phyloP scores from a whole-genome alignment of 2,888 invertebrate species.

The Gisinianus flammeolus region DNA sequence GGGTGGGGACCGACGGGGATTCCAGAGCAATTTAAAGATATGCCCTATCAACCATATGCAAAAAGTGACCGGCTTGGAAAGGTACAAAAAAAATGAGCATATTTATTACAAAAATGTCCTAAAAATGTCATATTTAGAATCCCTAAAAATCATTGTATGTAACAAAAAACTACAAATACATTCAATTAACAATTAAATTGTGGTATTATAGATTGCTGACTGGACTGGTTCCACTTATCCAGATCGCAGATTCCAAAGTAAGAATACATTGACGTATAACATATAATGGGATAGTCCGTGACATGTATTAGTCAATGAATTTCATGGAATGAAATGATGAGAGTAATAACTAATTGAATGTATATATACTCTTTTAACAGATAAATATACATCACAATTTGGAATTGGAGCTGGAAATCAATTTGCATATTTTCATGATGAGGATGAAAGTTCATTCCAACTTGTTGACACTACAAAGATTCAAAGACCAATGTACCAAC shows the following conservation, averaged over 20 bases:
- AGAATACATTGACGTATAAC: conserved; percentile 64
- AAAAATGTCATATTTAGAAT: no score
- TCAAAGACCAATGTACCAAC: conserved; percentile 89
- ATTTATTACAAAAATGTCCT: no score
- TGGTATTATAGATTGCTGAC: conserved; percentile 75
- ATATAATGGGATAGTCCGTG: neutral
- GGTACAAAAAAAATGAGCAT: conserved; percentile 68
- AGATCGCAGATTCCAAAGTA: conserved; percentile 92
- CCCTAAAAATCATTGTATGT: no score
- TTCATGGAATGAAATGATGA: neutral
- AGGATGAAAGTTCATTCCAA: conserved; percentile 98
- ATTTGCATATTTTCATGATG: conserved; percentile 98
- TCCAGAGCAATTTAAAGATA: conserved; percentile 91
- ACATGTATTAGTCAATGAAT: neutral
- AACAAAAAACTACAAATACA: no score
- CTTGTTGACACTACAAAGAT: conserved; percentile 92
- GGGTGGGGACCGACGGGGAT: conserved; percentile 98
- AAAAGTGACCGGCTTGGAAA: conserved; percentile 98
- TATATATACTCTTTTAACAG: no score
- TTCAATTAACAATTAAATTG: no score
- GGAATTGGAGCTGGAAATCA: conserved; percentile 78
- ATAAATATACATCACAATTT: conserved; percentile 90
- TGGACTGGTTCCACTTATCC: conserved; percentile 94
- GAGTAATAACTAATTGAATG: conserved; percentile 51
- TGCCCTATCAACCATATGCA: conserved; percentile 99